phyloP scores from a whole-genome alignment of 2,113 vertebrate genomes.

The Triplophysa siluroides region DNA sequence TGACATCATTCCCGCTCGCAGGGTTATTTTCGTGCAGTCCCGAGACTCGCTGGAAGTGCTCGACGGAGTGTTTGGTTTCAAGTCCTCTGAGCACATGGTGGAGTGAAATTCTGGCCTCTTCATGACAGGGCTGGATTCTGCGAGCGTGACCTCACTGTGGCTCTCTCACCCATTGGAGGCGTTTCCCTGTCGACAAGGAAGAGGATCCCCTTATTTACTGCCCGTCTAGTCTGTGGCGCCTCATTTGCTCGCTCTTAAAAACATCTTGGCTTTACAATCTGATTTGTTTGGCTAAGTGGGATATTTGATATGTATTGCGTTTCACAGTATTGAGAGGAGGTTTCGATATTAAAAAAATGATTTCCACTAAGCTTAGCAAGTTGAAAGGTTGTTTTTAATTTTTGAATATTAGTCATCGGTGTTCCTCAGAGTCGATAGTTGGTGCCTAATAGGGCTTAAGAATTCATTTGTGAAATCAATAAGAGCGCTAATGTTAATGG shows the following conservation, averaged over 20 bases:
- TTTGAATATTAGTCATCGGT: no score
- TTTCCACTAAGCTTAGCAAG: no score
- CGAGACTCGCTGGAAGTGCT: conserved; percentile 15
- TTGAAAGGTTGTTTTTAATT: no score
- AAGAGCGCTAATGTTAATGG: no score
- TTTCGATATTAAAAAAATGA: neutral
- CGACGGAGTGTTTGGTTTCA: conserved; percentile 45
- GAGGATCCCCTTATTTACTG: conserved; percentile 31
- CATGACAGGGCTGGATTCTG: conserved; percentile 15
- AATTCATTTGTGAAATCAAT: no score
- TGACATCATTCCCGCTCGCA: conserved; percentile 10
- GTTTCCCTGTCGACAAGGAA: conserved; percentile 22
- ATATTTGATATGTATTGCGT: neutral
- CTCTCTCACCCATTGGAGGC: conserved; percentile 19
- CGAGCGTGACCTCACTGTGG: conserved; percentile 26
- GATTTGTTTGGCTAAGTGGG: conserved; percentile 17
- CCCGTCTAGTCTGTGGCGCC: neutral
- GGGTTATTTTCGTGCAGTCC: conserved; percentile 48
- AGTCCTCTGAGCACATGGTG: neutral
- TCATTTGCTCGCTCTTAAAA: conserved; percentile 16
- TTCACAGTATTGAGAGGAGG: neutral
- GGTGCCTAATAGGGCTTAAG: no score
- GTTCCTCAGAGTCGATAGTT: neutral
- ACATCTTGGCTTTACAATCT: conserved; percentile 2
- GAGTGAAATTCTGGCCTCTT: conserved; percentile 13